Percentiles rank a stretch among this genome's conserved stretches.
Evolutionary conservation across 2,113 vertebrate genomes (phyloP).

Genomic region (Serinus canaria): DNA sequence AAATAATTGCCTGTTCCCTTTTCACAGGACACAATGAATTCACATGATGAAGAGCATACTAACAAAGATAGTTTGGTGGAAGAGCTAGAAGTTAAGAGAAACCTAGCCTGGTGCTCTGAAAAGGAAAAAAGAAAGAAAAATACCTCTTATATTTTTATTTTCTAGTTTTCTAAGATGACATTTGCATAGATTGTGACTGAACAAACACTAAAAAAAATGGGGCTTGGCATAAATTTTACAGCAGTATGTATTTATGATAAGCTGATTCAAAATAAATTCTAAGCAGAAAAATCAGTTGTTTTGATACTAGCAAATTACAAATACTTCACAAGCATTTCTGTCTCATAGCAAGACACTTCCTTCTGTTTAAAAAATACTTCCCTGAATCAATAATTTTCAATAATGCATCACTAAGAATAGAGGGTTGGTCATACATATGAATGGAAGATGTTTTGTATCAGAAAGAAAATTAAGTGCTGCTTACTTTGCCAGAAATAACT

Average conservation of each 20-base stretch:
- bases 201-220: not conserved
- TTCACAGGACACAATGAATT: not conserved
- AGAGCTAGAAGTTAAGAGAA: not conserved
- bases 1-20: not conserved
- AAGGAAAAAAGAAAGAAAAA: not conserved
- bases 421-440: not conserved
- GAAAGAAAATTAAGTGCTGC: slow-evolving; percentile 24
- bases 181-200: not conserved
- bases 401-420: not conserved
- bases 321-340: not conserved
- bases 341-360: not conserved
- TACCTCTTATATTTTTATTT: not conserved
- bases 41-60: not conserved
- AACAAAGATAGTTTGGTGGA: not conserved
- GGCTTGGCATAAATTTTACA: not conserved
- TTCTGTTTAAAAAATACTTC: not conserved
- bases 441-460: not conserved
- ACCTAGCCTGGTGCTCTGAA: not conserved
- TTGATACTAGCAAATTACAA: not conserved
- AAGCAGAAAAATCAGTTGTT: not conserved
- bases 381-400: not conserved
- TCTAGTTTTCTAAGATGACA: not conserved
- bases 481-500: slow-evolving; percentile 31
- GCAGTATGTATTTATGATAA: not conserved
- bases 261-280: not conserved